A percentile compares a stretch with the other conserved stretches of the same genome.
Conservation (phyloP, 2,888 invertebrate genomes). For the Papilio gigon region DNA sequence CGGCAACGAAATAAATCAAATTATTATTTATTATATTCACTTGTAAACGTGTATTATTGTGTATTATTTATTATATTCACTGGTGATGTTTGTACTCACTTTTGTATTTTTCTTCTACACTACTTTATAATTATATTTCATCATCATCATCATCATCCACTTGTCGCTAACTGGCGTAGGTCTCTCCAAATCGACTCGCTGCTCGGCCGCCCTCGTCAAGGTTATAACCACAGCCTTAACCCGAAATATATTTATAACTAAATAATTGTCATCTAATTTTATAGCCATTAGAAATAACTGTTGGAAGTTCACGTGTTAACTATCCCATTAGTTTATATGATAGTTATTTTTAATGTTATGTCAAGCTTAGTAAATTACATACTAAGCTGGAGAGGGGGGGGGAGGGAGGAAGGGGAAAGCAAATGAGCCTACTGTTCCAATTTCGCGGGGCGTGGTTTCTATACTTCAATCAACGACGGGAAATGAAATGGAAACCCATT, state of each 20-base stretch:
- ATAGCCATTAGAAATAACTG: background rate
- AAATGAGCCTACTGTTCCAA: conserved; percentile 18
- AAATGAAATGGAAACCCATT: conserved; percentile 28
- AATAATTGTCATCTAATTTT: background rate
- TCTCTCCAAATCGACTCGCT: too few relatives aligned
- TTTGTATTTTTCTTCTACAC: too few relatives aligned
- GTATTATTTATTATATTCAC: too few relatives aligned
- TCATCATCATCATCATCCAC: too few relatives aligned
- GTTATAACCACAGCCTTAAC: too few relatives aligned
- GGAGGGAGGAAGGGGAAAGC: conserved; percentile 4
- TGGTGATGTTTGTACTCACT: too few relatives aligned
- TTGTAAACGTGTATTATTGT: too few relatives aligned
- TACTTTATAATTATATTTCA: too few relatives aligned
- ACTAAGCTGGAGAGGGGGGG: background rate
- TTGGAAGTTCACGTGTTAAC: background rate
- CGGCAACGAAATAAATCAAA: background rate
- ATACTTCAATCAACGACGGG: conserved; percentile 28
- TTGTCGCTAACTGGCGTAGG: too few relatives aligned
- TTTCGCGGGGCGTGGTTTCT: conserved; percentile 24
- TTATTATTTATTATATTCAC: background rate
- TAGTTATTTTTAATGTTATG: background rate
- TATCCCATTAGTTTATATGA: background rate
- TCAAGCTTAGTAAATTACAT: conserved; percentile 21
- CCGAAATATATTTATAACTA: too few relatives aligned
- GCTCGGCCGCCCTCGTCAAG: too few relatives aligned